Conservation (phyloP, 2,113 vertebrate genomes). For the Microcebus jonahi region DNA sequence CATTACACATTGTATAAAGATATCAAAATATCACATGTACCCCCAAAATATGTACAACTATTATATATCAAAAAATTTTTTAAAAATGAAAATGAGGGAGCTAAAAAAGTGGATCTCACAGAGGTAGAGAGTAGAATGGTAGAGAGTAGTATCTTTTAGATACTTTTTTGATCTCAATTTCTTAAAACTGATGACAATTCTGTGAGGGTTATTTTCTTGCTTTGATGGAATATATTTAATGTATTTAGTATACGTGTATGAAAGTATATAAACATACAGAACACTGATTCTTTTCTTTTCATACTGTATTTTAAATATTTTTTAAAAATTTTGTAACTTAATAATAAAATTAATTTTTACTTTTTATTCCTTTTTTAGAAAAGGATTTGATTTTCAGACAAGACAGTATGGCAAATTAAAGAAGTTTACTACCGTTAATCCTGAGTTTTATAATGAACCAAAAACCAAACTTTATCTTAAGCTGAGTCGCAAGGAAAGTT, state of each 20-base stretch:
- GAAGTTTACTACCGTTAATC: constrained; percentile 72
- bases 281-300: background rate
- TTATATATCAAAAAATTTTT: background rate
- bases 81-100: background rate
- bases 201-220: background rate
- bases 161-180: background rate
- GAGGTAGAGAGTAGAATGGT: no score
- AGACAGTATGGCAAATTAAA: constrained; percentile 82
- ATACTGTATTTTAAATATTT: constrained; percentile 1
- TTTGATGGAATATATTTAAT: background rate
- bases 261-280: background rate
- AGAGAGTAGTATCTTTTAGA: background rate
- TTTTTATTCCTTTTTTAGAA: constrained; percentile 78
- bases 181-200: background rate
- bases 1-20: background rate
- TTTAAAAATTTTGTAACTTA: background rate
- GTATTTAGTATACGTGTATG: background rate
- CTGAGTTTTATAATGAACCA: constrained; percentile 76
- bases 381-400: constrained; percentile 83
- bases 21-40: background rate
- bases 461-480: constrained; percentile 87
- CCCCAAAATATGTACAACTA: background rate
- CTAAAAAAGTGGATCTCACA: no score
- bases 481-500: constrained; percentile 86
- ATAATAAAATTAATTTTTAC: constrained; percentile 8